phyloP scores from a whole-genome alignment of 2,113 vertebrate species.

The Murina feae region DNA sequence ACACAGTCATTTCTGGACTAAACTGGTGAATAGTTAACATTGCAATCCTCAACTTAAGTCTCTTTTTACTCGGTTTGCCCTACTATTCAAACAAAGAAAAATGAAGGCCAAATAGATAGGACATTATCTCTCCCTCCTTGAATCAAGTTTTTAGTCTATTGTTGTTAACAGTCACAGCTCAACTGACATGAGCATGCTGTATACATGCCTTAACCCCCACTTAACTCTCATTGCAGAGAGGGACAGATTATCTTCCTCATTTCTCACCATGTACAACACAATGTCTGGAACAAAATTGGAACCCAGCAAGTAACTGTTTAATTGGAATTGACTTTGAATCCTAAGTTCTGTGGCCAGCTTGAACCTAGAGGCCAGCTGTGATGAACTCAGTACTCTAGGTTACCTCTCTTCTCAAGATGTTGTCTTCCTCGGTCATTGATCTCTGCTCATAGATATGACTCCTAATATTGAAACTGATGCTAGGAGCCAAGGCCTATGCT shows the following conservation, averaged over 20 bases:
- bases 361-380: neutral
- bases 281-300: neutral
- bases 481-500: neutral
- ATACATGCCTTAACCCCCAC: neutral
- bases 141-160: neutral
- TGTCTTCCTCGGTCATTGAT: neutral
- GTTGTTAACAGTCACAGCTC: neutral
- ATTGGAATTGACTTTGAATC: constrained; percentile 7
- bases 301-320: neutral
- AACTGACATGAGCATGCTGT: neutral
- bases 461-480: constrained; percentile 56
- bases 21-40: neutral
- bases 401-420: neutral
- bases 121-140: neutral
- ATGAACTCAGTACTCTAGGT: neutral
- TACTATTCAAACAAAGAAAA: neutral
- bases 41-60: neutral
- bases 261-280: neutral
- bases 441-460: constrained; percentile 36
- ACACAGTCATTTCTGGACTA: neutral
- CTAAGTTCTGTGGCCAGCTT: neutral
- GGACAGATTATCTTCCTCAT: neutral
- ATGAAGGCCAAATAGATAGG: neutral
- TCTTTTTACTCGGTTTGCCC: neutral
- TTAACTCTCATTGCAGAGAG: neutral